Percentiles rank a stretch among this genome's conserved stretches.
Evolutionary conservation across 1,140 invertebrate species (phyloP).

Genomic region (Temnothorax curvispinosus): DNA sequence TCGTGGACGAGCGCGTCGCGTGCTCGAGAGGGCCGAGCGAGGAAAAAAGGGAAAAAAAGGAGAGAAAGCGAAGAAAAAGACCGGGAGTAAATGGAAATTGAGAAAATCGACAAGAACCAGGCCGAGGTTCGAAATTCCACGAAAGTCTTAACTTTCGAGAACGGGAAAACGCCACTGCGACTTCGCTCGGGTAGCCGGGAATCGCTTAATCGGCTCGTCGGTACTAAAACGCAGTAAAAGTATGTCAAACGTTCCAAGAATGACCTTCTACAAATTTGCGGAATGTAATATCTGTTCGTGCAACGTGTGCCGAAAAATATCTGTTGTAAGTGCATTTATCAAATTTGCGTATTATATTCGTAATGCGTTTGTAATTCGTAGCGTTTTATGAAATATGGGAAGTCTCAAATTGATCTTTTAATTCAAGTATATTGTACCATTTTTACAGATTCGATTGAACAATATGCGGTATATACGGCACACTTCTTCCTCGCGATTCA

Average conservation of each 20-base stretch:
- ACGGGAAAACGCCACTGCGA: constrained; percentile 28
- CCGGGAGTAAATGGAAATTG: constrained; percentile 47
- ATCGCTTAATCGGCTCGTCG: constrained; percentile 47
- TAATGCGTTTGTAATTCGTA: neutral
- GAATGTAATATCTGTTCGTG: constrained; percentile 27
- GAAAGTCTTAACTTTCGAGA: constrained; percentile 50
- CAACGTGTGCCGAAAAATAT: neutral
- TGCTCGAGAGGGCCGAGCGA: neutral
- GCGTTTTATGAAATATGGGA: neutral
- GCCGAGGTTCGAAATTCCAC: constrained; percentile 25
- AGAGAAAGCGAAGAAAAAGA: neutral
- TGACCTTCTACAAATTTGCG: constrained; percentile 33
- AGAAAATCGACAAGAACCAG: constrained; percentile 53
- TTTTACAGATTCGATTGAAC: neutral
- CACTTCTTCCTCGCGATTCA: neutral
- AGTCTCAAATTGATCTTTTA: neutral
- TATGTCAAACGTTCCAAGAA: constrained; percentile 28
- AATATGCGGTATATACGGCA: neutral
- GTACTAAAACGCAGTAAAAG: constrained; percentile 28
- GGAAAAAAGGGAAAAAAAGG: neutral
- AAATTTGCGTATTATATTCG: neutral
- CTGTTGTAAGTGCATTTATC: neutral
- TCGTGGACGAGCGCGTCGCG: constrained; percentile 46
- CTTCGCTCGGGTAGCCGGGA: neutral
- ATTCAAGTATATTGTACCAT: neutral